A percentile compares a stretch with the other conserved stretches of the same genome.
These are phyloP conservation scores for Mythimna impura DNA, from an alignment of 2,888 invertebrate species.

Conservation along the genomic window DNA sequence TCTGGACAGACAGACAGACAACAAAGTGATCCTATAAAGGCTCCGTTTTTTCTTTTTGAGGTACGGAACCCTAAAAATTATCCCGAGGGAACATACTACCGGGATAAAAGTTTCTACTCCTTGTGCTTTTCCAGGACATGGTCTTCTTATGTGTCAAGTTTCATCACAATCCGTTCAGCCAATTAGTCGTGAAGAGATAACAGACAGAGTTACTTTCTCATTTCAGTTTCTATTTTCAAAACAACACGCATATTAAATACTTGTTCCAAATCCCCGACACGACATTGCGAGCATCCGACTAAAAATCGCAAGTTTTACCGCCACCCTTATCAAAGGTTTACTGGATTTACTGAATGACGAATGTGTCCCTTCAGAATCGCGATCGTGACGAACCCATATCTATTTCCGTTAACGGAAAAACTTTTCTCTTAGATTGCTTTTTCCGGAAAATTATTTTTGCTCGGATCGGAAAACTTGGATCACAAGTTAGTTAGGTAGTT, in stretches of 20 bases:
- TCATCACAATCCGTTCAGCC: no score
- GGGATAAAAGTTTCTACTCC: no score
- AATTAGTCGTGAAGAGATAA: no score
- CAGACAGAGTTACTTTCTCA: no score
- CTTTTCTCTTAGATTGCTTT: slow-evolving; percentile 58
- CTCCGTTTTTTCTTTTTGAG: no score
- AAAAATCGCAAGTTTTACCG: slow-evolving; percentile 40
- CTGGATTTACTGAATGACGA: slow-evolving; percentile 62
- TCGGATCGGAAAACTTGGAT: slow-evolving; percentile 35
- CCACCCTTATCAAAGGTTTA: slow-evolving; percentile 47
- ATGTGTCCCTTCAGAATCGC: slow-evolving; percentile 50
- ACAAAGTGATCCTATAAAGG: no score
- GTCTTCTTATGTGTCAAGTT: no score
- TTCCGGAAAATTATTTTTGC: slow-evolving; percentile 55
- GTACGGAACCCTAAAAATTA: no score
- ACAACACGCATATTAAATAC: slow-evolving; percentile 22
- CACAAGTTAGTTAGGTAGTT: slow-evolving; percentile 52
- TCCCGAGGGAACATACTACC: no score
- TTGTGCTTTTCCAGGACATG: no score
- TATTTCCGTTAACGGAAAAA: slow-evolving; percentile 59
- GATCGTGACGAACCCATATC: slow-evolving; percentile 55
- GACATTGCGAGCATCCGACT: slow-evolving; percentile 29
- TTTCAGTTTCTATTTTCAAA: neutral
- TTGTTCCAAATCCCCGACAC: slow-evolving; percentile 15
- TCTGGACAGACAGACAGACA: no score